Conservation (phyloP, 2,113 vertebrate species). For the Ellobius talpinus region DNA sequence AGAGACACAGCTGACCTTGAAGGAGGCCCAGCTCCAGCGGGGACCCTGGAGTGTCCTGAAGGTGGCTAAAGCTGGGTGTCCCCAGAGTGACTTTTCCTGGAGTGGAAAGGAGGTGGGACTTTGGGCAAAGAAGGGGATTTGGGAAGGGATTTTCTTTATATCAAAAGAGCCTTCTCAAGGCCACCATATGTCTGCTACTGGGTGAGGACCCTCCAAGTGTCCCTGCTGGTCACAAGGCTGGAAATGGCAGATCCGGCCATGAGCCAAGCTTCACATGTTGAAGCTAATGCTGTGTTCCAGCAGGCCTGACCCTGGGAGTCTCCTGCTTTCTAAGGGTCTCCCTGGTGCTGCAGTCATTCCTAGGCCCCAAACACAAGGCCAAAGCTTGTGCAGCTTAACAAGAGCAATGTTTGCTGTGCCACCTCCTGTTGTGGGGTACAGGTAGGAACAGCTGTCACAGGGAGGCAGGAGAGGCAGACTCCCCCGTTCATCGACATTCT, state of each 20-base stretch:
- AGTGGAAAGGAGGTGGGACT: neutral
- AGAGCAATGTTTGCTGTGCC: accelerated
- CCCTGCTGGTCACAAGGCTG: neutral
- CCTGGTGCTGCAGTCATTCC: neutral
- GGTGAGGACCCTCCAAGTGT: accelerated
- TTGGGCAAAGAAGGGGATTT: too few species aligned
- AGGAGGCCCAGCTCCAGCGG: neutral
- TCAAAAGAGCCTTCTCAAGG: neutral
- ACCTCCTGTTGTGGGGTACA: neutral
- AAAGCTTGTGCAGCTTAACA: neutral
- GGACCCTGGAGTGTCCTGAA: neutral
- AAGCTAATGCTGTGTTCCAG: neutral
- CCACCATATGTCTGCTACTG: neutral
- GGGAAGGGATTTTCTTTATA: neutral
- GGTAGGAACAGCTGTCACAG: neutral
- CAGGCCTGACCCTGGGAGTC: neutral
- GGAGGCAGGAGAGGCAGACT: neutral
- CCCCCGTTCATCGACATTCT: neutral
- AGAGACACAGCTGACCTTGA: neutral
- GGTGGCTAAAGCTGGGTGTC: neutral
- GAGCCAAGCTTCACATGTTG: neutral
- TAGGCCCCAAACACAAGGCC: neutral
- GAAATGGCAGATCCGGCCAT: neutral
- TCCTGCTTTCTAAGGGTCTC: neutral
- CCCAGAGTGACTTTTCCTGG: accelerated